phyloP scores from a whole-genome alignment of 1,140 invertebrate species.

The Chionoecetes opilio region DNA sequence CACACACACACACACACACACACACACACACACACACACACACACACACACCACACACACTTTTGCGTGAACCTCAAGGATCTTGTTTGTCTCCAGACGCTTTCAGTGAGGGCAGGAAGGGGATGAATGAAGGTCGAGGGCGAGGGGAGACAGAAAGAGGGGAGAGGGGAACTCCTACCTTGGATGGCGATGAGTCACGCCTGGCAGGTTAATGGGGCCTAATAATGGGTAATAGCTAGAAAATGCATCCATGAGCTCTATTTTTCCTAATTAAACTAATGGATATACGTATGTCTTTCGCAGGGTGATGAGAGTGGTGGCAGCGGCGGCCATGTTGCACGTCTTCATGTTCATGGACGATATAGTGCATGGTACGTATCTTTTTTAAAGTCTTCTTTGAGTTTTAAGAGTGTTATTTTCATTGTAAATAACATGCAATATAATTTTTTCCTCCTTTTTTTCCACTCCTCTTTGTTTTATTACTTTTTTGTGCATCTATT shows the following conservation, averaged over 20 bases:
- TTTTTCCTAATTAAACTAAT: conserved; percentile 13
- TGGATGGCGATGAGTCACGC: not conserved
- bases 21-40: too few relatives aligned
- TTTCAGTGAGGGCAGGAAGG: not conserved
- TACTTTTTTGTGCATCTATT: not conserved
- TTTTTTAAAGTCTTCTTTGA: not conserved
- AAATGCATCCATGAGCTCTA: not conserved
- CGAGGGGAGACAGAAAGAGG: not conserved
- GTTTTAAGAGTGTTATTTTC: not conserved
- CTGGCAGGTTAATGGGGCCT: not conserved
- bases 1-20: too few relatives aligned
- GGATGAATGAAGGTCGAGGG: not conserved
- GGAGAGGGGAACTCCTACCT: not conserved
- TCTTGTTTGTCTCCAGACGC: not conserved
- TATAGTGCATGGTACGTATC: not conserved
- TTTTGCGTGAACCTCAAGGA: not conserved
- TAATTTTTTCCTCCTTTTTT: not conserved
- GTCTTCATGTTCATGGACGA: not conserved
- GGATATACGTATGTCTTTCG: conserved; percentile 2
- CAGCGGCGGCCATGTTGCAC: not conserved
- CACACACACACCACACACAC: too few relatives aligned
- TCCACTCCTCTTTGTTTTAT: not conserved
- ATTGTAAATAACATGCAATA: not conserved
- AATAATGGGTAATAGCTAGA: conserved; percentile 9
- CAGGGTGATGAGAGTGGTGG: not conserved